Percentiles rank a stretch among this genome's conserved stretches.
These are phyloP conservation scores for Torymus texanus DNA, from an alignment of 2,888 invertebrate genomes.

Conservation along the genomic window DNA sequence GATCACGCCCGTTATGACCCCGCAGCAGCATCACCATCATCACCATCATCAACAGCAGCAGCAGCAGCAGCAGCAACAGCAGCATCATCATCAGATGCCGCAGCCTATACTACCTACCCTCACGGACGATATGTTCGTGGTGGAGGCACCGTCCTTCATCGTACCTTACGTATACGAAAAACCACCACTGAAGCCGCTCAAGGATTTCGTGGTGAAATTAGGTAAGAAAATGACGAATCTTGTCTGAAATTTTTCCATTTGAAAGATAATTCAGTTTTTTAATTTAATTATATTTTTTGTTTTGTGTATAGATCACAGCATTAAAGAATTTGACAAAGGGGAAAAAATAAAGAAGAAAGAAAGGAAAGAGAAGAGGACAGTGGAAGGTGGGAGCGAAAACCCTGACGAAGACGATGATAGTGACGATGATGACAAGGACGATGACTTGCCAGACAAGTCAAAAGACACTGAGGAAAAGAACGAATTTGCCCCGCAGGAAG, in stretches of 20 bases:
- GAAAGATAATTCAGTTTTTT: no score
- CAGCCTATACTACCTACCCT: slow-evolving; percentile 86
- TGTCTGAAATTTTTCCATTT: no score
- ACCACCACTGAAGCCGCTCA: slow-evolving; percentile 87
- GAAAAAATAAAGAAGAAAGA: slow-evolving; percentile 72
- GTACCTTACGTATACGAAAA: slow-evolving; percentile 96
- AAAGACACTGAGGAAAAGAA: slow-evolving; percentile 61
- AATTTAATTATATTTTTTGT: neutral
- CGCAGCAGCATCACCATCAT: slow-evolving; percentile 60
- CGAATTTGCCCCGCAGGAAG: slow-evolving; percentile 61
- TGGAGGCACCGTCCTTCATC: slow-evolving; percentile 94
- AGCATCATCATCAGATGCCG: slow-evolving; percentile 67
- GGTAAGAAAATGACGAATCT: slow-evolving; percentile 23
- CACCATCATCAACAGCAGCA: slow-evolving; percentile 24
- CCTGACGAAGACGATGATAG: slow-evolving; percentile 73
- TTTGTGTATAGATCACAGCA: slow-evolving; percentile 76
- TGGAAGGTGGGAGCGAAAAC: slow-evolving; percentile 71
- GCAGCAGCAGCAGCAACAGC: slow-evolving; percentile 31
- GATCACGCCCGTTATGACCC: slow-evolving; percentile 61
- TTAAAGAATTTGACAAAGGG: slow-evolving; percentile 80
- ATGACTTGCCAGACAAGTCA: slow-evolving; percentile 63
- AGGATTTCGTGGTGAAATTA: slow-evolving; percentile 82
- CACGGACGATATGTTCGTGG: slow-evolving; percentile 94
- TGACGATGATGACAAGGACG: slow-evolving; percentile 69
- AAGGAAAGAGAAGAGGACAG: slow-evolving; percentile 72